Conservation (phyloP, 2,888 invertebrate genomes). For the Pemphredon lugubris region DNA sequence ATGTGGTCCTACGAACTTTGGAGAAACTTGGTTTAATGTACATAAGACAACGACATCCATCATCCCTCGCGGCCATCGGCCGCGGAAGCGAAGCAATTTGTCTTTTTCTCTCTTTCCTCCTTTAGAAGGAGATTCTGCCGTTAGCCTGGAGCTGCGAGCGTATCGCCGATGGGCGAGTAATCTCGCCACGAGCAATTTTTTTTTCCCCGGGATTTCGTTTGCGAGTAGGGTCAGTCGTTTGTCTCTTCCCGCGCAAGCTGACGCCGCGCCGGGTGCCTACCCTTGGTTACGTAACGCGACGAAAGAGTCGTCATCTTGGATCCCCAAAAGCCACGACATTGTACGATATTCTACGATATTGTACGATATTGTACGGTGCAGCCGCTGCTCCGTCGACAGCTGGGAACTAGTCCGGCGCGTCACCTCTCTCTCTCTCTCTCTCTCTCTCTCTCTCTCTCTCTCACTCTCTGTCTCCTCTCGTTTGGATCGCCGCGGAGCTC, state of each 20-base stretch:
- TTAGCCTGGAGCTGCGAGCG: background rate
- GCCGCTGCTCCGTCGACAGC: constrained; percentile 77
- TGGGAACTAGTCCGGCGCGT: constrained; percentile 66
- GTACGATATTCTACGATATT: no score
- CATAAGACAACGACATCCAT: no score
- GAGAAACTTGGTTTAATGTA: background rate
- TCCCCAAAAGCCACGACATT: constrained; percentile 70
- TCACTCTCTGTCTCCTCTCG: constrained; percentile 11
- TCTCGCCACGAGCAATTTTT: constrained; percentile 25
- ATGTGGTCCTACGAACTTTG: constrained; percentile 35
- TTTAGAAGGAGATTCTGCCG: no score
- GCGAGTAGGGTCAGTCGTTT: constrained; percentile 50
- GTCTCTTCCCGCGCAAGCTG: constrained; percentile 66
- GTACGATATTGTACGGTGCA: constrained; percentile 74
- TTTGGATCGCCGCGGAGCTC: constrained; percentile 28
- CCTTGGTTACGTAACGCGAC: constrained; percentile 49
- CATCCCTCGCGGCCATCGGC: no score
- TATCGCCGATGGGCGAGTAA: constrained; percentile 37
- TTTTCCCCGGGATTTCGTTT: background rate
- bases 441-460: no score
- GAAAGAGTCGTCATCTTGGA: constrained; percentile 64
- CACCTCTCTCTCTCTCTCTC: no score
- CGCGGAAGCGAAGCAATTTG: no score
- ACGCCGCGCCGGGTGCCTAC: constrained; percentile 53
- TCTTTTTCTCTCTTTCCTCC: no score